phyloP scores from a whole-genome alignment of 37 sponge, comb jelly and placozoan genomes.

The Eunapius fragilis region DNA sequence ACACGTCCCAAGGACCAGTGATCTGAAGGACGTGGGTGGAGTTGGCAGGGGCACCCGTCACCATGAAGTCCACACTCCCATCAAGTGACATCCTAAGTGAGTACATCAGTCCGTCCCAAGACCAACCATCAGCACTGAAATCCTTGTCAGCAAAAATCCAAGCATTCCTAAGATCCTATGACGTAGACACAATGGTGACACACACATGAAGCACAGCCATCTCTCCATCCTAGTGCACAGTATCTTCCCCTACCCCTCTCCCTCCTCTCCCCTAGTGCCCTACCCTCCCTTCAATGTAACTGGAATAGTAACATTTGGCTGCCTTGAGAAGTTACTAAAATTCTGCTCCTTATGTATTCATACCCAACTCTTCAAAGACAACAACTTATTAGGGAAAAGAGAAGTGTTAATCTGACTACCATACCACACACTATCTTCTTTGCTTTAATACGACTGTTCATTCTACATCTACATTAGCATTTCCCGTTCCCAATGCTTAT shows the following conservation, averaged over 20 bases:
- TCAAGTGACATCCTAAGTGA: not conserved
- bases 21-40: conserved; percentile 26
- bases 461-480: not conserved
- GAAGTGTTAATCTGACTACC: too few species aligned
- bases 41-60: conserved; percentile 1
- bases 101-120: conserved; percentile 15
- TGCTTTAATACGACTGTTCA: too few species aligned
- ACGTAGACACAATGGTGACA: not conserved
- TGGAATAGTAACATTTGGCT: too few species aligned
- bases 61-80: not conserved
- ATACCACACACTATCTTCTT: too few species aligned
- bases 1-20: conserved; percentile 16
- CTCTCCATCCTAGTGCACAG: too few species aligned
- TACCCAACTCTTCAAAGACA: too few species aligned
- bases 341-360: too few species aligned
- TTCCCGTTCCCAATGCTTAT: too few species aligned
- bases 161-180: conserved; percentile 9
- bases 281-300: not conserved
- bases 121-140: conserved; percentile 22
- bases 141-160: conserved; percentile 36
- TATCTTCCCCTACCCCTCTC: not conserved
- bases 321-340: too few species aligned
- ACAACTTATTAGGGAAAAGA: too few species aligned
- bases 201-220: not conserved
- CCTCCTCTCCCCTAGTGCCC: not conserved